Evolutionary conservation across 2,113 vertebrate species (phyloP).

Genomic region (Gallinago media): DNA sequence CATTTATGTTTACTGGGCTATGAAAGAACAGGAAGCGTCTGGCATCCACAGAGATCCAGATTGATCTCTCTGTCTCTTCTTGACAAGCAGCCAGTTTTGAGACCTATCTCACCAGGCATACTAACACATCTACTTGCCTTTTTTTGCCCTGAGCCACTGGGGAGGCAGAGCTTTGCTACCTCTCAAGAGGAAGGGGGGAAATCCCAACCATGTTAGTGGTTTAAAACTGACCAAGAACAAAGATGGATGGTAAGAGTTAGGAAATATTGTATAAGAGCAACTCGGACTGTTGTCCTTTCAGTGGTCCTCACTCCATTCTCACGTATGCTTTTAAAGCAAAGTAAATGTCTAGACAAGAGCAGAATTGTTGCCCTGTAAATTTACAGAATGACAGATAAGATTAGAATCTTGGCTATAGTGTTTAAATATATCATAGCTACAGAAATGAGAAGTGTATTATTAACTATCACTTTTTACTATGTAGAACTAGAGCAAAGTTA

Average conservation of each 20-base stretch:
- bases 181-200: neutral
- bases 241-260: neutral
- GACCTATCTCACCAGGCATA: slow-evolving; percentile 30
- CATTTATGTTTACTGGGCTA: slow-evolving; percentile 64
- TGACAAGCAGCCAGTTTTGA: slow-evolving; percentile 57
- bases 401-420: neutral
- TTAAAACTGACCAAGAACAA: neutral
- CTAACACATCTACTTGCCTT: neutral
- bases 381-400: slow-evolving; percentile 10
- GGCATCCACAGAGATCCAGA: slow-evolving; percentile 60
- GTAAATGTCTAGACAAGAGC: neutral
- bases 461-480: slow-evolving; percentile 49
- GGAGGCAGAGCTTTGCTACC: neutral
- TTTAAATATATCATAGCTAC: slow-evolving; percentile 5
- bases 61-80: slow-evolving; percentile 56
- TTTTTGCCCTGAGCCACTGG: neutral
- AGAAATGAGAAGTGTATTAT: slow-evolving; percentile 31
- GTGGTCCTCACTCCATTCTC: neutral
- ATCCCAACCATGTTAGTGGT: neutral
- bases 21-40: slow-evolving; percentile 63
- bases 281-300: neutral
- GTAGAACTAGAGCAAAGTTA: slow-evolving; percentile 40
- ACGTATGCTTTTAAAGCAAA: neutral
- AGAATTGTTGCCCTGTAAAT: neutral
- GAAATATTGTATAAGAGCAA: neutral